Evolutionary conservation across 2,888 invertebrate genomes (phyloP), one percentile per base, ranked within the genome.

Genomic region (Hydriomena furcata): DNA sequence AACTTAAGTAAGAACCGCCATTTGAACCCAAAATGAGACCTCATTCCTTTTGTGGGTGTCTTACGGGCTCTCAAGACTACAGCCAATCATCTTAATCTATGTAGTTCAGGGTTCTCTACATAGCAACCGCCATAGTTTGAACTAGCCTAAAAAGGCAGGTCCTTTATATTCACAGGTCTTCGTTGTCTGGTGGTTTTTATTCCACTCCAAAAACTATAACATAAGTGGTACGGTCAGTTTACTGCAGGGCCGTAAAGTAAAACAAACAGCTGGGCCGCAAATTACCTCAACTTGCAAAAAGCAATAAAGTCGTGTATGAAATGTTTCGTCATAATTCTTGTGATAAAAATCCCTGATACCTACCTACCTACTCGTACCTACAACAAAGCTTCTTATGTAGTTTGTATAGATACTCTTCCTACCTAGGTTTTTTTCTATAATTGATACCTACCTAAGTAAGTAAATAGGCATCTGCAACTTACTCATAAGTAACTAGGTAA

Each of bases 161-260:
- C 3, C 40, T 5, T 5, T 5, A 10, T 30, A 11, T 11, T n/a
- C 7, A 4, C 1, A 35, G 21, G 11, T 34, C 27, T 35, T 12
- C 20, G 12, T n/a, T 21, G 27, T 6, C 30, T 27, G 40, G 47
- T 53, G 44, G 36, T 32, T 35, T 40, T 31, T 24, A 24, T 31
- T n/a, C 7, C 38, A 66, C 27, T 43, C 65, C 60, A 61, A 54
- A 65, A 71, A 69, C 72, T 35, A 27, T 35, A 35, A 25, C 69
- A 65, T 70, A 66, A 60, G 61, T 60, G 65, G 63, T 66, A 71
- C 73, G 66, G 66, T 75, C 35, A 44, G 35, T 79, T 81, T 81
- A 80, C 77, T 73, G 67, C 72, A 43, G 63, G 55, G 13, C 63
- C 68, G 66, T 79, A 73, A 72, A 80, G 63, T 68, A 69, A 23